phyloP scores from a whole-genome alignment of 1,140 invertebrate species.

The Brachionus asplanchnoidis region DNA sequence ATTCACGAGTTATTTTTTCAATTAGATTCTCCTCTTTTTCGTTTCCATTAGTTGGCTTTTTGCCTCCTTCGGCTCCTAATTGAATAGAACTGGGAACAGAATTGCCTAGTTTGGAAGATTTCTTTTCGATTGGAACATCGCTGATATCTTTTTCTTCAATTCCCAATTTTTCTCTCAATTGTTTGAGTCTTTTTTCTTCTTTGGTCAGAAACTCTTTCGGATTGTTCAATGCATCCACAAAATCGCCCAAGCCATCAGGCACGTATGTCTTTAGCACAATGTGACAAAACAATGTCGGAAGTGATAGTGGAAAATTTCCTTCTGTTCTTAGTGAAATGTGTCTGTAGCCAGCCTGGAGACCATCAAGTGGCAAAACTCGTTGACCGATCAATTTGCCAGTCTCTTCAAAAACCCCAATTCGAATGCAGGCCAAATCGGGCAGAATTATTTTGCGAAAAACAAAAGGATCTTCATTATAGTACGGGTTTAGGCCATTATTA shows the following conservation, averaged over 20 bases:
- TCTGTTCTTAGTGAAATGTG: constrained; percentile 96
- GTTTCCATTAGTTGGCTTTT: constrained; percentile 40
- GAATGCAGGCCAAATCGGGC: constrained; percentile 89
- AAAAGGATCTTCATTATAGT: constrained; percentile 98
- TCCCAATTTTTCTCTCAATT: constrained; percentile 81
- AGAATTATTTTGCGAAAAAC: constrained; percentile 95
- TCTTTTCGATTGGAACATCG: not conserved
- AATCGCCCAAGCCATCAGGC: constrained; percentile 95
- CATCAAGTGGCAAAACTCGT: constrained; percentile 91
- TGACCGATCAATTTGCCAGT: constrained; percentile 93
- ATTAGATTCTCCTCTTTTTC: constrained; percentile 54
- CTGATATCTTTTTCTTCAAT: constrained; percentile 74
- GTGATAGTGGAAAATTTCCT: constrained; percentile 95
- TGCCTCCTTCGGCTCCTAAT: not conserved
- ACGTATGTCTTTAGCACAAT: constrained; percentile 99
- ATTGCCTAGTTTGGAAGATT: not conserved
- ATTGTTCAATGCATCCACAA: constrained; percentile 94
- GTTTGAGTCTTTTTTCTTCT: constrained; percentile 81
- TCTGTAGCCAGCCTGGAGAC: constrained; percentile 87
- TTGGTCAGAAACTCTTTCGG: constrained; percentile 84
- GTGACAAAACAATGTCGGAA: constrained; percentile 97
- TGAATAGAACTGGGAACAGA: not conserved
- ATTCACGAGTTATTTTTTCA: constrained; percentile 84
- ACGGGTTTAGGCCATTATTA: constrained; percentile 85
- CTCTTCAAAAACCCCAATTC: constrained; percentile 98